Percentiles rank a stretch among this genome's conserved stretches.
Evolutionary conservation across 1,140 invertebrate genomes (phyloP).

Genomic region (Trichomalopsis sarcophagae): DNA sequence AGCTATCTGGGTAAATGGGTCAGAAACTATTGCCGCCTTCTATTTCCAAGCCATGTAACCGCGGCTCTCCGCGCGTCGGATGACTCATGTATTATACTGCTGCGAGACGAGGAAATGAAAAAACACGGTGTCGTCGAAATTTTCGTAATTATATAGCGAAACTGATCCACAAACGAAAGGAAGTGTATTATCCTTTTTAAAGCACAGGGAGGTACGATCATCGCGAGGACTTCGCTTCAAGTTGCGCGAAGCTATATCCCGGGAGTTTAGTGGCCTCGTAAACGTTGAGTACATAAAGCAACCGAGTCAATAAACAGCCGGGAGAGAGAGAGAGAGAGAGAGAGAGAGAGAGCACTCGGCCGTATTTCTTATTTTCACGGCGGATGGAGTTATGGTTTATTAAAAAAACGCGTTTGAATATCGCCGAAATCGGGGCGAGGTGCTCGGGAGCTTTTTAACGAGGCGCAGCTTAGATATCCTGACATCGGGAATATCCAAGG

Average conservation of each 20-base stretch:
- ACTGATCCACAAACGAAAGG: background rate
- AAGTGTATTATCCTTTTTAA: conserved; percentile 57
- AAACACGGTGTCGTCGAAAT: background rate
- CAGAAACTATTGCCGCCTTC: conserved; percentile 65
- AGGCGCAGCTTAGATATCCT: conserved; percentile 8
- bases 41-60: conserved; percentile 67
- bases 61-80: conserved; percentile 41
- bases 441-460: background rate
- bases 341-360: conserved; percentile 57
- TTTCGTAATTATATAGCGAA: background rate
- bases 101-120: background rate
- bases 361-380: conserved; percentile 66
- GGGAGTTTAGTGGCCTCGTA: conserved; percentile 70
- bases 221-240: background rate
- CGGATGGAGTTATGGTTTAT: conserved; percentile 69
- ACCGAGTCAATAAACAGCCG: conserved; percentile 69
- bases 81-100: conserved; percentile 15
- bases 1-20: conserved; percentile 70
- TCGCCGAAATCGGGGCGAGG: background rate
- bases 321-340: conserved; percentile 40
- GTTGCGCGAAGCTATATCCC: conserved; percentile 50
- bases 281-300: conserved; percentile 72
- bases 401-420: conserved; percentile 62
- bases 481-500: background rate
- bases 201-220: conserved; percentile 43